phyloP scores from a whole-genome alignment of 2,797 vertebrate genomes.

The Champsocephalus gunnari region DNA sequence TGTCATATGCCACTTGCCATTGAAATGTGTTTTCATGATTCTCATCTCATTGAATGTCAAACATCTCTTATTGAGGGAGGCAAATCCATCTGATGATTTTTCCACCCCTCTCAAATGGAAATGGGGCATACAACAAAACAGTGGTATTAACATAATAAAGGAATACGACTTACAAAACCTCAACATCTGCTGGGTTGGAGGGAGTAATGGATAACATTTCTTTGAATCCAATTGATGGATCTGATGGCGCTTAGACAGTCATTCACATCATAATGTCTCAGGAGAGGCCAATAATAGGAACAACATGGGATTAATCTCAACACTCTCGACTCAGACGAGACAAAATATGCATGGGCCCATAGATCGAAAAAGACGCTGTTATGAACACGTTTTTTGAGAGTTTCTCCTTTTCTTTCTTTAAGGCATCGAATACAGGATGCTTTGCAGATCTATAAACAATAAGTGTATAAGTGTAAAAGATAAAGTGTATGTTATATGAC shows the following conservation, averaged over 20 bases:
- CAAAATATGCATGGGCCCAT: constrained; percentile 75
- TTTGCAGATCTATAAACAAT: constrained; percentile 22
- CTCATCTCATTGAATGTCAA: constrained; percentile 83
- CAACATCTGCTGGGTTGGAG: constrained; percentile 84
- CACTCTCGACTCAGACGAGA: constrained; percentile 69
- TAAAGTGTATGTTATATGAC: neutral
- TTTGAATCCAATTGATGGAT: constrained; percentile 86
- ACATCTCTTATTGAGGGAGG: constrained; percentile 79
- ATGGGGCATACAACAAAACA: constrained; percentile 82
- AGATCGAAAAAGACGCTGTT: constrained; percentile 67
- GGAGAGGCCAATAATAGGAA: constrained; percentile 85
- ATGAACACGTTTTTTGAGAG: constrained; percentile 71
- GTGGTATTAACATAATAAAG: constrained; percentile 85
- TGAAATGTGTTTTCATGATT: constrained; percentile 79
- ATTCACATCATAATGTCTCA: constrained; percentile 83
- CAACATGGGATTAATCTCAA: constrained; percentile 83
- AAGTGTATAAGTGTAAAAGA: no score
- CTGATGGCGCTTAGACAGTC: constrained; percentile 82
- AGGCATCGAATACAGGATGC: constrained; percentile 7
- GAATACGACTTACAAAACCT: constrained; percentile 82
- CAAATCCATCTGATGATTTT: constrained; percentile 84
- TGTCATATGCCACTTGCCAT: constrained; percentile 83
- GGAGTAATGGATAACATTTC: constrained; percentile 83
- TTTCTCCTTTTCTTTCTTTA: constrained; percentile 50
- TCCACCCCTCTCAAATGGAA: constrained; percentile 81